These are phyloP conservation scores for Emydura subglobosa DNA, from an alignment of 2,113 vertebrate genomes.

Conservation along the genomic window DNA sequence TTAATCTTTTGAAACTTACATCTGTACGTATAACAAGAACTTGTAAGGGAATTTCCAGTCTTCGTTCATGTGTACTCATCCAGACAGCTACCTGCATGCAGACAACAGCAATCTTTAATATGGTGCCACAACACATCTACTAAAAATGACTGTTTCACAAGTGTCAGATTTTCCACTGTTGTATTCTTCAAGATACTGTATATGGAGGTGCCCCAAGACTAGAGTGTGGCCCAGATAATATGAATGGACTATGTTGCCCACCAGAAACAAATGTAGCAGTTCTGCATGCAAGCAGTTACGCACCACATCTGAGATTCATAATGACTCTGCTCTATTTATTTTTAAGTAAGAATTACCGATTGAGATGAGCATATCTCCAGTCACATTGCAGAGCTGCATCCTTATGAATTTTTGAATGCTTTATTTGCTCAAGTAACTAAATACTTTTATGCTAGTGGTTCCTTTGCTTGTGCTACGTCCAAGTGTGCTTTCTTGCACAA, in stretches of 20 bases:
- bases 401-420: constrained; percentile 13
- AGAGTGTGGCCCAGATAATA: background rate
- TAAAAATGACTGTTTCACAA: background rate
- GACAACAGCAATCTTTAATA: background rate
- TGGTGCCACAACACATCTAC: background rate
- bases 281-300: constrained; percentile 31
- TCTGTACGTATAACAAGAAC: background rate
- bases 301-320: constrained; percentile 27
- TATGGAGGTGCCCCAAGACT: background rate
- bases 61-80: background rate
- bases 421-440: constrained; percentile 49
- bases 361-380: background rate
- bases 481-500: background rate
- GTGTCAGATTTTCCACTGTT: background rate
- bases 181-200: background rate
- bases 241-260: background rate
- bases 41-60: background rate
- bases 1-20: constrained; percentile 22
- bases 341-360: constrained; percentile 48
- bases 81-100: background rate
- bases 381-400: constrained; percentile 15
- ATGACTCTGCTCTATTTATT: constrained; percentile 12
- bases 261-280: constrained; percentile 7
- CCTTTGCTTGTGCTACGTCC: constrained; percentile 29
- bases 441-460: constrained; percentile 44